These are phyloP conservation scores for Pteronotus mesoamericanus DNA, from an alignment of 2,797 vertebrate genomes.

Conservation along the genomic window DNA sequence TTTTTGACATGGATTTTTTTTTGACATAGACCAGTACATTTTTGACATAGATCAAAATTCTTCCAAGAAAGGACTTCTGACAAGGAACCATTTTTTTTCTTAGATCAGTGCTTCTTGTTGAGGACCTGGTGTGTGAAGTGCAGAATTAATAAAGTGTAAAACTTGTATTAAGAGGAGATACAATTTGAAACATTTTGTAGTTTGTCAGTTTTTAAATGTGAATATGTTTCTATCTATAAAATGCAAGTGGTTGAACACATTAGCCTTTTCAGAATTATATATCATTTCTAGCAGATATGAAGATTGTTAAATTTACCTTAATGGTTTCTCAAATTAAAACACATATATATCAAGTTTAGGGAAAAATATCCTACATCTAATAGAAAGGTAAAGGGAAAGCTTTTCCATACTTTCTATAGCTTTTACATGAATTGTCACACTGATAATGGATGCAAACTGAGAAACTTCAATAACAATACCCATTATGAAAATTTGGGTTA, in stretches of 20 bases:
- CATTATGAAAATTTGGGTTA: neutral
- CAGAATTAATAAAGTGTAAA: neutral
- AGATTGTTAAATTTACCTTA: neutral
- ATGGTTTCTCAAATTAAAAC: neutral
- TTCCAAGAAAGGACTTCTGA: neutral
- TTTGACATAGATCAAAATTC: neutral
- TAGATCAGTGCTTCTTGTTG: neutral
- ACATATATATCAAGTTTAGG: neutral
- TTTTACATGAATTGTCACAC: neutral
- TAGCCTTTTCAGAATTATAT: neutral
- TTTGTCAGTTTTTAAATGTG: neutral
- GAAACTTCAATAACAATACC: neutral
- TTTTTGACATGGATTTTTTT: too few relatives aligned
- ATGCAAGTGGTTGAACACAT: neutral
- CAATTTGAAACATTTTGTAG: neutral
- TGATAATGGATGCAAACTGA: neutral
- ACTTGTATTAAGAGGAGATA: neutral
- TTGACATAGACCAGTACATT: too few relatives aligned
- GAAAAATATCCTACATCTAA: neutral
- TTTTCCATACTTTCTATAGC: neutral
- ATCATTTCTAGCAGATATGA: neutral
- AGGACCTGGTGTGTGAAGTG: neutral
- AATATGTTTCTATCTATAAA: neutral
- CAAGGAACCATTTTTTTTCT: neutral
- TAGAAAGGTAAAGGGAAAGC: neutral